Evolutionary conservation across 1,140 invertebrate species (phyloP).

Genomic region (Nasonia longicornis): DNA sequence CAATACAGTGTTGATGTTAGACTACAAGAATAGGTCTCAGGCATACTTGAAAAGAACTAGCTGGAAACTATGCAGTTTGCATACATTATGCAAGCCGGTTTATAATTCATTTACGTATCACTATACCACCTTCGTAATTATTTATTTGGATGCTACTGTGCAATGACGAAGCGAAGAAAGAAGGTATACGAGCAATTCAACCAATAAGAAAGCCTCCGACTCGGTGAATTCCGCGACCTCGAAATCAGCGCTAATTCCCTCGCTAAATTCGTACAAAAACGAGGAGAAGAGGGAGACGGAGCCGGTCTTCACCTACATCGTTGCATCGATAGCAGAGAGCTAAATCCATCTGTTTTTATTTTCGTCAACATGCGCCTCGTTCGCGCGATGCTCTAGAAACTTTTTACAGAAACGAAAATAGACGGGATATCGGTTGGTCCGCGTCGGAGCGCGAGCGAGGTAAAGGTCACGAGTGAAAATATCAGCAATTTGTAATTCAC

Average conservation of each 20-base stretch:
- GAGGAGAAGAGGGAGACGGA: neutral
- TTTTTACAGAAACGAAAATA: neutral
- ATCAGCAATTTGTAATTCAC: neutral
- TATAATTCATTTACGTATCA: too few species aligned
- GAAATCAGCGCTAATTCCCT: neutral
- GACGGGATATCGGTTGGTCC: neutral
- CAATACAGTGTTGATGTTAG: too few species aligned
- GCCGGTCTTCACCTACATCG: neutral
- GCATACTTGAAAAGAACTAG: too few species aligned
- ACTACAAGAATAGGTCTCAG: too few species aligned
- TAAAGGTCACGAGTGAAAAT: neutral
- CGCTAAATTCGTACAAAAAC: neutral
- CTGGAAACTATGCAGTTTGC: too few species aligned
- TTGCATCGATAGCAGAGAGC: neutral
- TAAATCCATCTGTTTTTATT: conserved; percentile 4
- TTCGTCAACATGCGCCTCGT: neutral
- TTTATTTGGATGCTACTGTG: too few species aligned
- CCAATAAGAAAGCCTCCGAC: too few species aligned
- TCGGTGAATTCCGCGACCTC: too few species aligned
- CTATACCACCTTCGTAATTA: too few species aligned
- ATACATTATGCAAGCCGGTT: too few species aligned
- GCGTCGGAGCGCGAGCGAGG: neutral
- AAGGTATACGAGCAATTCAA: too few species aligned
- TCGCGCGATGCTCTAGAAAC: neutral
- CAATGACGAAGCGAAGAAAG: too few species aligned